A percentile compares a stretch with the other conserved stretches of the same genome.
Conservation (phyloP, 2,113 vertebrate species). For the Sclerurus mexicanus region DNA sequence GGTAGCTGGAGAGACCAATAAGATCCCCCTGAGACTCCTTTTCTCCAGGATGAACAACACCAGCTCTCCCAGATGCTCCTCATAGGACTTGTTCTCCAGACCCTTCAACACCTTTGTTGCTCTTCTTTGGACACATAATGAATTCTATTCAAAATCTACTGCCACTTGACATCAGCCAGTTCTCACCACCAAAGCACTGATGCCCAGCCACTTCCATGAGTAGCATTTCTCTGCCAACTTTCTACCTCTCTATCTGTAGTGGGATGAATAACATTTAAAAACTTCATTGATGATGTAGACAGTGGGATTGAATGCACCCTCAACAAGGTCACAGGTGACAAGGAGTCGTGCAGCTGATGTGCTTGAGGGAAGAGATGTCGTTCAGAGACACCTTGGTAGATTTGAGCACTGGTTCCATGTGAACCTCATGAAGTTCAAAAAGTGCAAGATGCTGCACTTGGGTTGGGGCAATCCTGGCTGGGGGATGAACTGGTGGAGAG, state of each 20-base stretch:
- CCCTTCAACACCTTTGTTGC: background rate
- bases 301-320: background rate
- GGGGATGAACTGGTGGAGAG: background rate
- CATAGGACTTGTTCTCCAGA: background rate
- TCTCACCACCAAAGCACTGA: background rate
- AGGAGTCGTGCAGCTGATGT: background rate
- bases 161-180: background rate
- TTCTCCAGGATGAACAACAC: background rate
- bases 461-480: too few relatives aligned
- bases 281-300: background rate
- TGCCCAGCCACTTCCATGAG: background rate
- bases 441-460: background rate
- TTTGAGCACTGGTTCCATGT: background rate
- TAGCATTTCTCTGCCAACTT: background rate
- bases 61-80: background rate
- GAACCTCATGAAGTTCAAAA: background rate
- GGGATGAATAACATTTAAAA: background rate
- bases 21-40: background rate
- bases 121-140: background rate
- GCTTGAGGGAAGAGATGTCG: background rate
- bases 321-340: background rate
- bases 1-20: background rate
- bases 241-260: background rate
- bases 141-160: background rate
- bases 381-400: background rate